These are phyloP conservation scores for Serripes groenlandicus DNA, from an alignment of 2,888 invertebrate species.

Conservation along the genomic window DNA sequence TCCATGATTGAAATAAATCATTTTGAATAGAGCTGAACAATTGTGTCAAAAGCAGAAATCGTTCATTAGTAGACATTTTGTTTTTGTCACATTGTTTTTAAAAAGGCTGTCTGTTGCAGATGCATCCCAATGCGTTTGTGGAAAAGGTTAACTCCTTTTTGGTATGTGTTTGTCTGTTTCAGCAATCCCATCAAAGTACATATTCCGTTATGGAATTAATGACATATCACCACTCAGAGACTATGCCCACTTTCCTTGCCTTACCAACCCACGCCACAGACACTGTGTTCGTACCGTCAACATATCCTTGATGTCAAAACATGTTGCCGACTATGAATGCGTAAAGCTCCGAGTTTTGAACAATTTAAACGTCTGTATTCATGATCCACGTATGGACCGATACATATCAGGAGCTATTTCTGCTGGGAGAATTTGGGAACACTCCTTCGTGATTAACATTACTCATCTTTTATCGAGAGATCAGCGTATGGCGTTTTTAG, in stretches of 20 bases:
- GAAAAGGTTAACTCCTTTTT: too few species aligned
- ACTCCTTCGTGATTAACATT: background rate
- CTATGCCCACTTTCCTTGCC: background rate
- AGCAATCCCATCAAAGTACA: too few species aligned
- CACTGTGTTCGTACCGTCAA: slow-evolving; percentile 5
- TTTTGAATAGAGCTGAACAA: too few species aligned
- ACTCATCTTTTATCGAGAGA: background rate
- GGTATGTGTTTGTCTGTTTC: too few species aligned
- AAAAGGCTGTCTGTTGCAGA: too few species aligned
- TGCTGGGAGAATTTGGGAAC: background rate
- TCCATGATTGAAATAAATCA: too few species aligned
- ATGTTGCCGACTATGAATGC: background rate
- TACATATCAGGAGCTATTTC: background rate
- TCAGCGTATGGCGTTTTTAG: background rate
- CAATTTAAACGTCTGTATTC: background rate
- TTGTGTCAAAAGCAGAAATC: too few species aligned
- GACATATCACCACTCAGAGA: background rate
- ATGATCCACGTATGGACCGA: background rate
- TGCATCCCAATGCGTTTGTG: too few species aligned
- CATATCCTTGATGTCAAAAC: background rate
- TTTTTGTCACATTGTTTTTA: too few species aligned
- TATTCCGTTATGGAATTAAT: too few species aligned
- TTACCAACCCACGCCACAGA: background rate
- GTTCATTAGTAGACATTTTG: too few species aligned
- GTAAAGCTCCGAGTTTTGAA: background rate